A percentile compares a stretch with the other conserved stretches of the same genome.
phyloP scores from a whole-genome alignment of 2,113 vertebrate genomes.

The Myotis brandtii region DNA sequence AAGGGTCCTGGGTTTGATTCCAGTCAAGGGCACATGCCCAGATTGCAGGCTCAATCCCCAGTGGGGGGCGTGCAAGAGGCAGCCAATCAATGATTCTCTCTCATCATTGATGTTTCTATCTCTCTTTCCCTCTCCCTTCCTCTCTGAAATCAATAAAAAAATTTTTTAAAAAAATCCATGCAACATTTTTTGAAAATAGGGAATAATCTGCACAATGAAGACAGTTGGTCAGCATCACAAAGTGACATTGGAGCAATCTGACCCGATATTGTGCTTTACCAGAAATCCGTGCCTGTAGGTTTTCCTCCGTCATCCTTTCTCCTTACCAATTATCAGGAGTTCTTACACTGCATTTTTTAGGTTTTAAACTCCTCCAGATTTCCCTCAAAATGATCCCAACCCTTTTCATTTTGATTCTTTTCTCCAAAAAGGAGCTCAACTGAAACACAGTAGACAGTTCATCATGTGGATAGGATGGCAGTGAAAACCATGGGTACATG shows the following conservation, averaged over 20 bases:
- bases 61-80: too few species aligned
- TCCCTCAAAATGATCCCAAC: not conserved
- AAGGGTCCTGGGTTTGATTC: too few species aligned
- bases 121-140: too few species aligned
- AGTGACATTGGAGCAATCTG: not conserved
- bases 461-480: not conserved
- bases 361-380: not conserved
- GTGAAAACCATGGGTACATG: not conserved
- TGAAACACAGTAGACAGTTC: not conserved
- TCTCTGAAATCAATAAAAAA: too few species aligned
- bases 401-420: conserved; percentile 7
- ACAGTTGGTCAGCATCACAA: not conserved
- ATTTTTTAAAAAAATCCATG: too few species aligned
- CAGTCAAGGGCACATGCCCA: too few species aligned
- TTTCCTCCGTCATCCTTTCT: not conserved
- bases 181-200: not conserved
- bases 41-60: too few species aligned
- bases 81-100: too few species aligned
- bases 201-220: not conserved
- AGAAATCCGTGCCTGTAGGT: not conserved
- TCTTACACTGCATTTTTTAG: not conserved
- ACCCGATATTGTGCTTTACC: not conserved
- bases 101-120: too few species aligned
- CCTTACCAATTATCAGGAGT: not conserved
- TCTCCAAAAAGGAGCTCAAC: not conserved